A percentile compares a stretch with the other conserved stretches of the same genome.
These are phyloP conservation scores for Ryuthela nishihirai DNA, from an alignment of 2,888 invertebrate genomes.

Conservation along the genomic window DNA sequence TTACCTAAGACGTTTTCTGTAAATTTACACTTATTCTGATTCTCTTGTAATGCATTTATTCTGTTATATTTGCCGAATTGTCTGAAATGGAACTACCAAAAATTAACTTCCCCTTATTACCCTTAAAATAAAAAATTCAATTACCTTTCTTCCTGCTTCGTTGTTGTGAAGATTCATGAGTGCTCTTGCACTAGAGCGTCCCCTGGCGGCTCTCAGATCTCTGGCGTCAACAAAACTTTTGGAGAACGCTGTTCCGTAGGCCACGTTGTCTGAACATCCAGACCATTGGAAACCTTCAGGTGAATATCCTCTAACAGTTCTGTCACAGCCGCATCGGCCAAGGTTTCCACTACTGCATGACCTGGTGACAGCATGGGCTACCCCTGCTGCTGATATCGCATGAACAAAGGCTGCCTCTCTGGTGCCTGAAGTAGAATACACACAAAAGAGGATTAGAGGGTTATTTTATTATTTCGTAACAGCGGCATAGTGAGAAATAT, in stretches of 20 bases:
- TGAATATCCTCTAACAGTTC: conserved; percentile 47
- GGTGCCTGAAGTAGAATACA: conserved; percentile 46
- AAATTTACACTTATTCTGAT: too few relatives aligned
- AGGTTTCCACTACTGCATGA: conserved; percentile 53
- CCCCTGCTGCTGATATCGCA: conserved; percentile 50
- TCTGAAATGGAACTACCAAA: too few relatives aligned
- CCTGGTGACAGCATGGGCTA: conserved; percentile 53
- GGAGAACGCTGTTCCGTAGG: conserved; percentile 49
- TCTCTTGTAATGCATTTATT: too few relatives aligned
- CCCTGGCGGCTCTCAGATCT: conserved; percentile 43
- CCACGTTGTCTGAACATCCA: conserved; percentile 50
- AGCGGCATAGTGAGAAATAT: too few relatives aligned
- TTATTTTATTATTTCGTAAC: too few relatives aligned
- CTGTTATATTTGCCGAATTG: too few relatives aligned
- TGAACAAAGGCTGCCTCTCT: conserved; percentile 51
- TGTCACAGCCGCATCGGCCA: conserved; percentile 54
- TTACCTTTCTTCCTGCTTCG: conserved; percentile 52
- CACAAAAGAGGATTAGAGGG: too few relatives aligned
- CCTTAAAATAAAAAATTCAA: background rate
- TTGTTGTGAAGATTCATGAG: conserved; percentile 54
- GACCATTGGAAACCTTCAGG: conserved; percentile 50
- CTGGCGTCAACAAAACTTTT: conserved; percentile 48
- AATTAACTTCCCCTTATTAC: too few relatives aligned
- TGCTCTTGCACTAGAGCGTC: conserved; percentile 43
- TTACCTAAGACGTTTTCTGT: too few relatives aligned